Evolutionary conservation across 2,113 vertebrate species (phyloP).

Genomic region (Sorex fumeus): DNA sequence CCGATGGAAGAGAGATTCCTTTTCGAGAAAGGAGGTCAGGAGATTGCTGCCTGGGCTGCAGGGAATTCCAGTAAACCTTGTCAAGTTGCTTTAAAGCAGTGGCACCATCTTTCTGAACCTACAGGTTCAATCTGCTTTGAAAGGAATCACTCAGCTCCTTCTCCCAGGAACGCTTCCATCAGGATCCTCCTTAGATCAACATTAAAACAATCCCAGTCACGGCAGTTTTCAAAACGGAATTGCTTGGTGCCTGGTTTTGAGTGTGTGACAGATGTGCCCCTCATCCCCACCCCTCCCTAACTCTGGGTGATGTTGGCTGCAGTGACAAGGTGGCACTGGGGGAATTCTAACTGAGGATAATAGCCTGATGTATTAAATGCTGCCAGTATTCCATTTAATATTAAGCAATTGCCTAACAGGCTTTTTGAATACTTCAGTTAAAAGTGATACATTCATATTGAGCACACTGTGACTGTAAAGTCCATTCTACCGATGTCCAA

Average conservation of each 20-base stretch:
- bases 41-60: background rate
- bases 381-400: constrained; percentile 79
- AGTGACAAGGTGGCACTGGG: constrained; percentile 56
- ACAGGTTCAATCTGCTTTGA: constrained; percentile 42
- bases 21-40: constrained; percentile 17
- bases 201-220: constrained; percentile 27
- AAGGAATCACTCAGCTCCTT: constrained; percentile 24
- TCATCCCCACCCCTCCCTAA: background rate
- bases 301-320: constrained; percentile 34
- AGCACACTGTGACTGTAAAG: constrained; percentile 10
- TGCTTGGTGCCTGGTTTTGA: constrained; percentile 53
- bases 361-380: constrained; percentile 60
- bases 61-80: constrained; percentile 11
- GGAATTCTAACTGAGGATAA: constrained; percentile 64
- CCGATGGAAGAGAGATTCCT: constrained; percentile 26
- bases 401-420: constrained; percentile 53
- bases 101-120: constrained; percentile 19
- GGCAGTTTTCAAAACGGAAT: constrained; percentile 33
- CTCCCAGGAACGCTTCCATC: background rate
- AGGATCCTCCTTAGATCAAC: constrained; percentile 33
- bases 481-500: constrained; percentile 68
- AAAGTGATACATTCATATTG: constrained; percentile 62
- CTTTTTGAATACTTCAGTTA: constrained; percentile 70
- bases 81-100: constrained; percentile 23
- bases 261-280: background rate